Evolutionary conservation across 2,797 vertebrate genomes (phyloP), one percentile per base, ranked within the genome.

Genomic region (Pangasius sanitwongsei): DNA sequence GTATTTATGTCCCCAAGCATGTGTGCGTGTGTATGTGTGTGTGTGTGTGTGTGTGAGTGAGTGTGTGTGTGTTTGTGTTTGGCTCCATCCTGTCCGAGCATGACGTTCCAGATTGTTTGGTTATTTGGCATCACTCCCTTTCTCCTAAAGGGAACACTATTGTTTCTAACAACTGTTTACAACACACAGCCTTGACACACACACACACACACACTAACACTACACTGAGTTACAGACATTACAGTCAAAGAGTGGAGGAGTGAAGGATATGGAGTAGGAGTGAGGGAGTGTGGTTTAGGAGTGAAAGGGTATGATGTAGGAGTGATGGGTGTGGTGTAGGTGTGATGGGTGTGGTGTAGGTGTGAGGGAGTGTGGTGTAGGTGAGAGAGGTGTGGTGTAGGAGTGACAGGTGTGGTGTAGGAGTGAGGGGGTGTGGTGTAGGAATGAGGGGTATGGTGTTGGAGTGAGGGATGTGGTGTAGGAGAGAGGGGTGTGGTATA

Each of bases 121-220:
- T 34, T 93, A 92, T 92, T 93, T 93, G 94, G 94, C 93, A 81
- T 0, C 37, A 78, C 59, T 93, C 93, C 92, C 92, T 93, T 86
- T 81, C 75, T 90, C 94, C 92, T 90, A 88, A 70, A 90, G 91
- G 91, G 92, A 83, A 84, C 77, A 86, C 72, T 53, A 87, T 87
- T 80, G 86, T 87, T 87, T 61, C 48, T 53, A 48, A 53, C 28
- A 37, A 78, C 48, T 78, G 75, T 78, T 78, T 53, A 78, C 75
- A 53, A 78, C 48, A 75, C 34, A 75, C 72, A 25, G 41, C 9
- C 41, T 23, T 72, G 4, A 18, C 70, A 41, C 61, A 63, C 16
- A 28, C 37, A 11, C 70, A 63, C 70, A 41, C 70, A 44, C 41
- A 25, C 70, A 25, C 72, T 25, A 41, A 44, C 72, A 25, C 37